These are phyloP conservation scores for Xylocampa areola DNA, from an alignment of 2,888 invertebrate genomes.

Conservation along the genomic window DNA sequence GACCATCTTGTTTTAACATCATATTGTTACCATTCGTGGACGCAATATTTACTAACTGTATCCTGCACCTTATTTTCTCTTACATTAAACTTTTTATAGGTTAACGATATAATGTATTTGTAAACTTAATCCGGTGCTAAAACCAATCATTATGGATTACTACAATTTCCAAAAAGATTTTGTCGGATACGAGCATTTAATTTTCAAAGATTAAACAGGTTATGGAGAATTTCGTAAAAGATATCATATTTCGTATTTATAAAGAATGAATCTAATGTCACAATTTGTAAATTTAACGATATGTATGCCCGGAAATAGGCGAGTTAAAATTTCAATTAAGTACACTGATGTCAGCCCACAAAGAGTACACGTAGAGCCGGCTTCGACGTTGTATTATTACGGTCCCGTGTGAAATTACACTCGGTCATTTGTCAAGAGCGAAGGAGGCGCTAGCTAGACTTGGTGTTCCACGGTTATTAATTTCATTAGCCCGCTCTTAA, in stretches of 20 bases:
- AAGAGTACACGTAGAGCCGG: constrained; percentile 56
- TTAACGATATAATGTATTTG: constrained; percentile 43
- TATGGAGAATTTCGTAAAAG: constrained; percentile 3
- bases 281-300: constrained; percentile 27
- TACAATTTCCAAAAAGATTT: constrained; percentile 22
- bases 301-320: constrained; percentile 35
- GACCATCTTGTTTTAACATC: constrained; percentile 49
- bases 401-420: constrained; percentile 87
- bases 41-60: constrained; percentile 47
- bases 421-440: constrained; percentile 85
- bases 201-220: constrained; percentile 8
- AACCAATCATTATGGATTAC: constrained; percentile 28
- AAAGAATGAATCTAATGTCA: constrained; percentile 20
- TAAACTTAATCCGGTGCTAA: constrained; percentile 31
- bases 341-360: constrained; percentile 53
- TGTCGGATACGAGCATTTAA: constrained; percentile 13
- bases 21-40: constrained; percentile 42
- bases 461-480: constrained; percentile 84
- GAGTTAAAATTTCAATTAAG: constrained; percentile 56
- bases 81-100: constrained; percentile 31
- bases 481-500: constrained; percentile 87
- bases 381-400: constrained; percentile 74
- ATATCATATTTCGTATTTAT: constrained; percentile 1
- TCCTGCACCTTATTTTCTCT: constrained; percentile 25
- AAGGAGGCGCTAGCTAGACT: constrained; percentile 79